Evolutionary conservation across 2,113 vertebrate species (phyloP), one percentile per base, ranked within the genome.

Genomic region (Rousettus leschenaultii): DNA sequence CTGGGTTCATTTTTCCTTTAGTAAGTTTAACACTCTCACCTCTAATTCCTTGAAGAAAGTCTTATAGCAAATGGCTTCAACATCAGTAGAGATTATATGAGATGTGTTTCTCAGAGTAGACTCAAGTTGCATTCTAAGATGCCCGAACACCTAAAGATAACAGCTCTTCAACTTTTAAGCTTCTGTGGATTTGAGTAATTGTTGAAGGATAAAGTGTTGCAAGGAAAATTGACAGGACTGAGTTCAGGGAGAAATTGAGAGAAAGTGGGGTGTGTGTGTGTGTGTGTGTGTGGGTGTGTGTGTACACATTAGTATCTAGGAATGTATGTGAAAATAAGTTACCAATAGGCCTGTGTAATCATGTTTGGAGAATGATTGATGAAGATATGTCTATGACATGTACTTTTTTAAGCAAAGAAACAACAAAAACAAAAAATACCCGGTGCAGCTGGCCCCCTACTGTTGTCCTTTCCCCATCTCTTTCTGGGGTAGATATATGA

Each of bases 361-460:
- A 55, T 93, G 91, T 86, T 86, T 30, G 48, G 70, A 71, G 63
- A 86, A 96, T 95, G 95, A 92, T 43, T 95, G 83, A 92, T 87
- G 92, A 96, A 83, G 63, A 4, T 5, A 91, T 45, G 24, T 83
- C 86, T 59, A 33, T 21, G 57, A 74, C 78, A 84, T 75, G 45
- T 33, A 40, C 53, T 75, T 92, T 94, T 83, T 83, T 21, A 86
- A 93, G 53, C 70, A 63, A 78, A 95, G 74, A 82, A 95, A 95
- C 74, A 96, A 95, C 75, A 87, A 90, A 95, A 96, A 89, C 95
- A 95, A 77, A 96, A 93, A 92, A 45, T 86, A 70, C 86, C 65
- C 94, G 86, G 80, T 30, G 40, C 48, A 13, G 75, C 88, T 51
- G 28, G 48, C 28, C 43, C 71, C 96, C 93, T 16, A 24, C 94